Base-by-base conservation (phyloP, 2,113 vertebrate species). In the Callocephalon fimbriatum region DNA sequence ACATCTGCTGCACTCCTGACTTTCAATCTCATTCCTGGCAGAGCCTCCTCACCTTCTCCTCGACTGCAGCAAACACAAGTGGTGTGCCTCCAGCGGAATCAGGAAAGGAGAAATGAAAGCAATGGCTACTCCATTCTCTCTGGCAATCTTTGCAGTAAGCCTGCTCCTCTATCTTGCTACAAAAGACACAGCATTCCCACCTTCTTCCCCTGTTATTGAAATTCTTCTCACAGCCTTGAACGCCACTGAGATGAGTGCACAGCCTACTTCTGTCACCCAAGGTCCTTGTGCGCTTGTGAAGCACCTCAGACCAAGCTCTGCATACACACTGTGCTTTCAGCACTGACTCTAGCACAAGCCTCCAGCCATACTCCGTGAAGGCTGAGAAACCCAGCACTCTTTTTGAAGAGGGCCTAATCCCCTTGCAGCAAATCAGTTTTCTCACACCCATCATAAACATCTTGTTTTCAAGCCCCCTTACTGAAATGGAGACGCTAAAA, bases 11-110 rank as follows among this genome's bases (percentile, higher is more conserved):
- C 45, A 31, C n/a, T 93, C 68, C 59, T 62, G 27, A 42, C 20
- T 93, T 73, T 80, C 42, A 21, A 0, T 58, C n/a, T 37, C 13
- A 1, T 26, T 85, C 42, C 27, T 42, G 29, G 38, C 26, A 22
- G 84, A 87, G 80, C 15, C 20, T 72, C 35, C 32, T 83, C 48
- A 38, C 51, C 44, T 71, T 44, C 27, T 61, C 0, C 0, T 86
- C 0, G 0, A 15, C 4, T 0, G 0, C 59, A 59, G 59, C 15
- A 51, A 67, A 21, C 26, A 17, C 3, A 5, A 15, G 9, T 19
- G 27, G 19, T 19, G 6, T 63, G 51, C 38, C 75, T 79, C 51
- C 6, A 13, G 62, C 82, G 86, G 67, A 67, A 71, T 63, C 32
- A 58, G 42, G 21, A 92, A 84, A 26, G 7, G 22, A 83, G 48